Evolutionary conservation across 2,113 vertebrate species (phyloP), one percentile per base, ranked within the genome.

Genomic region (Hemiscyllium ocellatum): DNA sequence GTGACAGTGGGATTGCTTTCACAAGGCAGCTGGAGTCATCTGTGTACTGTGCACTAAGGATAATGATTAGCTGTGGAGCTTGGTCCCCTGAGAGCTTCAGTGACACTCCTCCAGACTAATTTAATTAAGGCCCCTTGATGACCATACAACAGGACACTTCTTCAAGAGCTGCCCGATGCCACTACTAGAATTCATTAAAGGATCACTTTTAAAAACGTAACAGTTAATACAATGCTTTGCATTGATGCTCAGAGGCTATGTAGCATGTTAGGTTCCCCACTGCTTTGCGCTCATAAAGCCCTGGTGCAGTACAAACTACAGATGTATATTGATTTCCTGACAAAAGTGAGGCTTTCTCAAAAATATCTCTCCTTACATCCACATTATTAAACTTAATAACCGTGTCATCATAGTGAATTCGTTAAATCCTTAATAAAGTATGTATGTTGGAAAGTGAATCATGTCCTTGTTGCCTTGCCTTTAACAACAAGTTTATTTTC

Each of bases 81-180:
- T 52, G 17, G 42, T 33, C 68, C 94, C 29, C 47, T 26, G 94
- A 69, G 68, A 95, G 26, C 69, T 50, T 0, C 94, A 65, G 47
- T 95, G 94, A 95, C 94, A 95, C 47, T 95, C 37, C 94, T 93
- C 89, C 69, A 72, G 52, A 70, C 94, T 95, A 95, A 95, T 95
- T 95, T 95, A 76, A 95, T 95, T 95, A 95, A 76, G 26, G 94
- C 68, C 68, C 26, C 68, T 95, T 95, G 69, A 72, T 42, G 72
- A 47, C 94, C 89, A 65, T 22, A 66, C 61, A 93, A 65, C 61
- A n/a, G 33, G 89, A 20, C 33, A 37, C 61, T 93, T n/a, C 89
- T 66, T 66, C 61, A 7, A 66, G 61, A 93, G 33, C 33, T 93
- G 61, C 89, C 56, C 22, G 56, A 17, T 37, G 52, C 26, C 52